phyloP scores from a whole-genome alignment of 1,140 invertebrate genomes.

The Paracyclopina nana region DNA sequence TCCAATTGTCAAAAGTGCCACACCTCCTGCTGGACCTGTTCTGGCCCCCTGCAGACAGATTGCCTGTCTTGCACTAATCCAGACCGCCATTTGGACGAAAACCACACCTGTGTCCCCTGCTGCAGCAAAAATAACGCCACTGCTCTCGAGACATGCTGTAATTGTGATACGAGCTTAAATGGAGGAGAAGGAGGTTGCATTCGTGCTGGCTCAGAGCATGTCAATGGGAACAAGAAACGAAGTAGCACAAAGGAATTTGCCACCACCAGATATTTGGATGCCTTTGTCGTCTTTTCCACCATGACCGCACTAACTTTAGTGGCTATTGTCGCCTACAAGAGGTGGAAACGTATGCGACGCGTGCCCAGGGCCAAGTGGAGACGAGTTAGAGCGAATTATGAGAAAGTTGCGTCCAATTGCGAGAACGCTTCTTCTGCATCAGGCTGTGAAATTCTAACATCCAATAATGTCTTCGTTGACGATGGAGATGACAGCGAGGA shows the following conservation, averaged over 20 bases:
- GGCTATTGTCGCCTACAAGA: too few species aligned
- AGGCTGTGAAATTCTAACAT: too few species aligned
- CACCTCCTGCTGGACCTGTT: background rate
- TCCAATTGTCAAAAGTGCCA: background rate
- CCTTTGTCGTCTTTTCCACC: background rate
- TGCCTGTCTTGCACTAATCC: background rate
- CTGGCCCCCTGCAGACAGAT: background rate
- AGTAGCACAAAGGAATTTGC: background rate
- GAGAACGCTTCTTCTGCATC: too few species aligned
- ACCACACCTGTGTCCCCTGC: conserved; percentile 4
- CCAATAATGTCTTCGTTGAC: too few species aligned
- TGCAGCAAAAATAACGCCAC: background rate
- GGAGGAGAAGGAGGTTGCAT: background rate
- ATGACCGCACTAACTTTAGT: too few species aligned
- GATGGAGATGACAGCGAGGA: too few species aligned
- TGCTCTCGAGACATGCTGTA: background rate
- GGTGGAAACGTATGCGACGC: too few species aligned
- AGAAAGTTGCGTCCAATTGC: too few species aligned
- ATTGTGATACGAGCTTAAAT: background rate
- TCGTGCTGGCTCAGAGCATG: background rate
- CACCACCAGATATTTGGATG: background rate
- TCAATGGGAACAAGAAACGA: background rate
- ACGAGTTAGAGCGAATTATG: too few species aligned
- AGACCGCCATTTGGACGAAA: background rate
- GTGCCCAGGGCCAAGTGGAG: too few species aligned